Evolutionary conservation across 2,113 vertebrate species (phyloP).

Genomic region (Phocoena phocoena): DNA sequence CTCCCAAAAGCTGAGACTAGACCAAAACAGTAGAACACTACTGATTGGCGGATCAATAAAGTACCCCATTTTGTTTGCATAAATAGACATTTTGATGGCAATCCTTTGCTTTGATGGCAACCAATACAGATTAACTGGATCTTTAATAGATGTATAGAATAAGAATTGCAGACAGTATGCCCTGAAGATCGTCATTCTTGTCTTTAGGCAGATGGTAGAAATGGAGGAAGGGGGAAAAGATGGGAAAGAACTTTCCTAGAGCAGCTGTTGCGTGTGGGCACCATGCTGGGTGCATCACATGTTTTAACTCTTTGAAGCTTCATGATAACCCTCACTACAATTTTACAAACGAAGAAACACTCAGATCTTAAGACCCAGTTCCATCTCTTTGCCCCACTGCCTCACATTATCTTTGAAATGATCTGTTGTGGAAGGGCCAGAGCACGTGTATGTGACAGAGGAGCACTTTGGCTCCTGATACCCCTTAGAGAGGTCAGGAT

Average conservation of each 20-base stretch:
- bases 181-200: slow-evolving; percentile 12
- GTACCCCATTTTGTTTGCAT: slow-evolving; percentile 57
- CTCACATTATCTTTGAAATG: neutral
- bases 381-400: neutral
- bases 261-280: neutral
- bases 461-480: neutral
- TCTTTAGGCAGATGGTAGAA: slow-evolving; percentile 53
- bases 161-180: slow-evolving; percentile 48
- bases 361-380: neutral
- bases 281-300: neutral
- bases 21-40: slow-evolving; percentile 68
- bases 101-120: slow-evolving; percentile 66
- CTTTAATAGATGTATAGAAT: slow-evolving; percentile 68
- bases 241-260: neutral
- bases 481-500: neutral
- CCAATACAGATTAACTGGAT: slow-evolving; percentile 67
- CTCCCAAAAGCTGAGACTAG: slow-evolving; percentile 54
- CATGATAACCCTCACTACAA: neutral
- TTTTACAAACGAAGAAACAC: slow-evolving; percentile 35
- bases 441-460: neutral
- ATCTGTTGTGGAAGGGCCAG: neutral
- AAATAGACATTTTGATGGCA: slow-evolving; percentile 71
- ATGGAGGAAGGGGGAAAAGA: neutral
- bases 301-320: slow-evolving; percentile 45
- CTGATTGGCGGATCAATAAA: slow-evolving; percentile 68